Evolutionary conservation across 2,113 vertebrate genomes (phyloP).

Genomic region (Struthio camelus): DNA sequence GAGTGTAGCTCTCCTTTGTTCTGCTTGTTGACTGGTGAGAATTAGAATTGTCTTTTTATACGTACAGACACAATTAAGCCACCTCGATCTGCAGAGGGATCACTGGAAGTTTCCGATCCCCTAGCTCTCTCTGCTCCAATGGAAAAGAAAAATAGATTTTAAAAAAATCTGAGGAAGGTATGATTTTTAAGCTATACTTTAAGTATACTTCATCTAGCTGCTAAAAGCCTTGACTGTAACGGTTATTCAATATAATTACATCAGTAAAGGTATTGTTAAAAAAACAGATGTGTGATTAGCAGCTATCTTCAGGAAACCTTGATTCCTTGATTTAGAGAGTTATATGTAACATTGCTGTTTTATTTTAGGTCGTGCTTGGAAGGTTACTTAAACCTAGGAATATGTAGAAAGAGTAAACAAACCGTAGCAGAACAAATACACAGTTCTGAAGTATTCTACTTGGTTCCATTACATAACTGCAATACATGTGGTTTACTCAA

Average conservation of each 20-base stretch:
- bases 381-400: conserved; percentile 7
- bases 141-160: not conserved
- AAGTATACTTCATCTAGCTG: not conserved
- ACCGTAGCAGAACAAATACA: conserved; percentile 19
- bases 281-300: not conserved
- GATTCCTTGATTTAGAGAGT: not conserved
- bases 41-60: not conserved
- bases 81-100: not conserved
- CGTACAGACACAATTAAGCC: not conserved
- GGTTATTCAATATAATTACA: conserved; percentile 26
- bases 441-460: not conserved
- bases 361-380: not conserved
- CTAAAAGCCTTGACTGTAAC: conserved; percentile 5
- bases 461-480: not conserved
- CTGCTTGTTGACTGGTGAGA: not conserved
- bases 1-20: not conserved
- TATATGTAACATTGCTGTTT: not conserved
- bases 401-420: conserved; percentile 38
- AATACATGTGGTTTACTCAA: not conserved
- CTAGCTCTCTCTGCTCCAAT: not conserved
- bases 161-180: not conserved
- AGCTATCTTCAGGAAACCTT: conserved; percentile 12
- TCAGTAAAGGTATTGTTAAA: conserved; percentile 7
- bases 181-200: conserved; percentile 12
- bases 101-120: not conserved